phyloP scores from a whole-genome alignment of 2,113 vertebrate species.

The Eleginops maclovinus region DNA sequence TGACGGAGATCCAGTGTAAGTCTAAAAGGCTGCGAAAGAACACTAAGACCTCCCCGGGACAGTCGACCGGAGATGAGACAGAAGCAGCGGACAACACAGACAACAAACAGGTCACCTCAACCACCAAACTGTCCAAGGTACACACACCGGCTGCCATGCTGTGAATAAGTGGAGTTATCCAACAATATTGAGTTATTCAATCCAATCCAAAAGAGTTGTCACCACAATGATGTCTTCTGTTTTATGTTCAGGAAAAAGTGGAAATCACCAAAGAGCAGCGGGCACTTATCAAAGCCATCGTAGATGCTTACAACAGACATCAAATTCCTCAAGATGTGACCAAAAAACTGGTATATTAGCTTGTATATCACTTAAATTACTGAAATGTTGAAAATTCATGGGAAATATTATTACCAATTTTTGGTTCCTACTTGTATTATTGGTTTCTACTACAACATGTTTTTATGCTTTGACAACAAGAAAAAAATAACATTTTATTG shows the following conservation, averaged over 20 bases:
- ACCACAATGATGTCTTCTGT: conserved; percentile 29
- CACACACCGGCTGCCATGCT: neutral
- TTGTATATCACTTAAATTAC: neutral
- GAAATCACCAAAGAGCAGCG: conserved; percentile 91
- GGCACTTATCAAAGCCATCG: conserved; percentile 87
- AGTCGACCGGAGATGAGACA: conserved; percentile 81
- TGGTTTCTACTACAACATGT: too few relatives aligned
- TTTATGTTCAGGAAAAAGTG: conserved; percentile 87
- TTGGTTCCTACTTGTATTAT: too few relatives aligned
- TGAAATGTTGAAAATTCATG: neutral
- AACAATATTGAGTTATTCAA: neutral
- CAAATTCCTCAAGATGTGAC: conserved; percentile 94
- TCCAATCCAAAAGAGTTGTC: neutral
- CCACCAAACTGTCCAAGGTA: conserved; percentile 91
- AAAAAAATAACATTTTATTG: too few relatives aligned
- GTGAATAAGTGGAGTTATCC: too few relatives aligned
- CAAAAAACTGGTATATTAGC: conserved; percentile 90
- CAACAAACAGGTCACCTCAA: conserved; percentile 92
- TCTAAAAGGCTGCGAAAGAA: conserved; percentile 96
- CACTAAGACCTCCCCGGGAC: conserved; percentile 85
- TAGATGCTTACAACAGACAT: conserved; percentile 95
- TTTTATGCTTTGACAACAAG: too few relatives aligned
- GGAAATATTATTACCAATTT: too few relatives aligned
- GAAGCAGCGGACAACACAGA: conserved; percentile 86
- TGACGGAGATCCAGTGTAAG: conserved; percentile 99